Conservation (phyloP, 37 sponge, comb jelly and placozoan genomes). For the Tethya wilhelma region DNA sequence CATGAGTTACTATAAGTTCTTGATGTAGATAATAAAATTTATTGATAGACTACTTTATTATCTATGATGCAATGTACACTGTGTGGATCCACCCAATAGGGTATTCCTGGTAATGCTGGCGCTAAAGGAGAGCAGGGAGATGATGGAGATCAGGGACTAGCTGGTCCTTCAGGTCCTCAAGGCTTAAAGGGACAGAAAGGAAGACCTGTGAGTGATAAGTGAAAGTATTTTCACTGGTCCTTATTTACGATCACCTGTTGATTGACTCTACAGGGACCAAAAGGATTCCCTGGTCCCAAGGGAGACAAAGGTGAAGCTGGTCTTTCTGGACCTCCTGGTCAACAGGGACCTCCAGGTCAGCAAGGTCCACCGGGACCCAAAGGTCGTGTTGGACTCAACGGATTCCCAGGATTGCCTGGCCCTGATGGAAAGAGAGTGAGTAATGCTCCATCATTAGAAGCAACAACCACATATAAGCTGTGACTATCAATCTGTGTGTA, state of each 20-base stretch:
- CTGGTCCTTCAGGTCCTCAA: constrained; percentile 51
- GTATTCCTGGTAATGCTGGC: neutral
- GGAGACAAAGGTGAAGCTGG: constrained; percentile 50
- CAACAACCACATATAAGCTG: neutral
- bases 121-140: constrained; percentile 50
- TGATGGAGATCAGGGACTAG: constrained; percentile 49
- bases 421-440: constrained; percentile 54
- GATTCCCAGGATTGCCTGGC: constrained; percentile 57
- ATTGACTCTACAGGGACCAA: constrained; percentile 10
- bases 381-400: constrained; percentile 48
- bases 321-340: constrained; percentile 32
- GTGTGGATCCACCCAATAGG: neutral
- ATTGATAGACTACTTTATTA: neutral
- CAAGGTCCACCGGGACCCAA: constrained; percentile 47
- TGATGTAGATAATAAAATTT: too few relatives aligned
- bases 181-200: constrained; percentile 55
- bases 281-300: constrained; percentile 15
- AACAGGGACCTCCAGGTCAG: constrained; percentile 46
- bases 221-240: neutral
- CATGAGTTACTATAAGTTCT: too few relatives aligned
- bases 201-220: constrained; percentile 16
- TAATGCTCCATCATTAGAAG: neutral
- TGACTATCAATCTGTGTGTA: neutral
- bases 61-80: neutral
- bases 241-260: neutral